A percentile compares a stretch with the other conserved stretches of the same genome.
Conservation (phyloP, 2,113 vertebrate species). For the Noturus placidus region DNA sequence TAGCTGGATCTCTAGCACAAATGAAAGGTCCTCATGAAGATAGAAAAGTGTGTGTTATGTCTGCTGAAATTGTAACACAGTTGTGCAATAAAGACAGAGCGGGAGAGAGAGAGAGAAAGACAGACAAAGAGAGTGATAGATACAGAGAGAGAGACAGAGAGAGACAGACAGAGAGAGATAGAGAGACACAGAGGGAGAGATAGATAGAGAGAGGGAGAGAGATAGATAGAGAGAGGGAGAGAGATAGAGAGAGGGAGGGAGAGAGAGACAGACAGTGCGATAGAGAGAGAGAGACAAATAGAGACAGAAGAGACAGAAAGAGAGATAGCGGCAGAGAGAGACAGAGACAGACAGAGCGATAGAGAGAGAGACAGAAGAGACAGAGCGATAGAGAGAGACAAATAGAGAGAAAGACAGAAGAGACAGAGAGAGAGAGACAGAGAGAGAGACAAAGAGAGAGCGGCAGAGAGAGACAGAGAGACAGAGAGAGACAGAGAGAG, state of each 20-base stretch:
- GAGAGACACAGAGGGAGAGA: too few species aligned
- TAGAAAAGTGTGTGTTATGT: neutral
- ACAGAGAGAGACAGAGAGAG: neutral
- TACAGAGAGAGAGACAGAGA: neutral
- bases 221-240: neutral
- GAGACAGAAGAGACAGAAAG: too few species aligned
- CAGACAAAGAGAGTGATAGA: neutral
- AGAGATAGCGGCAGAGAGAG: too few species aligned
- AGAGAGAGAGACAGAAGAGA: too few species aligned
- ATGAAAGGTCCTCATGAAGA: too few species aligned
- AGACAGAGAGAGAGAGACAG: neutral
- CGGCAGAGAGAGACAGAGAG: neutral
- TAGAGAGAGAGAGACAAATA: too few species aligned
- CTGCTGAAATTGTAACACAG: neutral
- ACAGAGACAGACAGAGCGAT: too few species aligned
- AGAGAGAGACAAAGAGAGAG: neutral
- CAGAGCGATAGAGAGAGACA: neutral
- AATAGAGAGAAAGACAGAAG: too few species aligned
- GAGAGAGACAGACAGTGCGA: neutral
- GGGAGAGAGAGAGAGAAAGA: neutral
- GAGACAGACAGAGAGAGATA: neutral
- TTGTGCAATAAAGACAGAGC: neutral
- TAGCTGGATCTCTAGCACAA: too few species aligned
- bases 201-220: neutral
- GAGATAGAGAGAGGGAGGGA: neutral